phyloP scores from a whole-genome alignment of 2,113 vertebrate genomes.

The Hippolais icterina region DNA sequence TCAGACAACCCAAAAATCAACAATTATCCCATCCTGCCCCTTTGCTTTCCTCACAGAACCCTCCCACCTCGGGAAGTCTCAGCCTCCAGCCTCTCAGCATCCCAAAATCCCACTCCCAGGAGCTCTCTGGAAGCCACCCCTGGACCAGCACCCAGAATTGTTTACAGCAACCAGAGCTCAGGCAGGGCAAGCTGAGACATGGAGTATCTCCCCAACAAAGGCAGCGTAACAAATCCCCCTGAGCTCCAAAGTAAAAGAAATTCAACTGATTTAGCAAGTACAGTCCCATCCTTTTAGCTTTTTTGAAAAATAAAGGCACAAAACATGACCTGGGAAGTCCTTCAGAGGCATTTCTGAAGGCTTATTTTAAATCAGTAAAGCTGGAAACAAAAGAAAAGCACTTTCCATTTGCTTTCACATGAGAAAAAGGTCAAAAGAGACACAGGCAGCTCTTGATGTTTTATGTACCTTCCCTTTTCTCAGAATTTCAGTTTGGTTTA shows the following conservation, averaged over 20 bases:
- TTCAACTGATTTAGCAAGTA: background rate
- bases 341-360: background rate
- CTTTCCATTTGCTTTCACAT: background rate
- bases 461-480: background rate
- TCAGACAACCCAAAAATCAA: background rate
- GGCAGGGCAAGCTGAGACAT: background rate
- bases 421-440: background rate
- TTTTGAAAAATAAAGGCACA: background rate
- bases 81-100: background rate
- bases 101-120: background rate
- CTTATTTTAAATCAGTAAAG: background rate
- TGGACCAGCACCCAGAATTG: background rate
- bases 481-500: background rate
- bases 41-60: background rate
- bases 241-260: background rate
- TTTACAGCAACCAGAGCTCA: background rate
- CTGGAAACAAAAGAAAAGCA: background rate
- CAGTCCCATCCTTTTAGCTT: background rate
- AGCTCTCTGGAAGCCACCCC: background rate
- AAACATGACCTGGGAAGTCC: background rate
- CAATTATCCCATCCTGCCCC: rapidly evolving
- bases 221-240: background rate
- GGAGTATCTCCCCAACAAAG: background rate
- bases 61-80: background rate
- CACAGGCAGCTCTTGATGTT: background rate